These are phyloP conservation scores for Formica aserva DNA, from an alignment of 2,888 invertebrate genomes.

Conservation along the genomic window DNA sequence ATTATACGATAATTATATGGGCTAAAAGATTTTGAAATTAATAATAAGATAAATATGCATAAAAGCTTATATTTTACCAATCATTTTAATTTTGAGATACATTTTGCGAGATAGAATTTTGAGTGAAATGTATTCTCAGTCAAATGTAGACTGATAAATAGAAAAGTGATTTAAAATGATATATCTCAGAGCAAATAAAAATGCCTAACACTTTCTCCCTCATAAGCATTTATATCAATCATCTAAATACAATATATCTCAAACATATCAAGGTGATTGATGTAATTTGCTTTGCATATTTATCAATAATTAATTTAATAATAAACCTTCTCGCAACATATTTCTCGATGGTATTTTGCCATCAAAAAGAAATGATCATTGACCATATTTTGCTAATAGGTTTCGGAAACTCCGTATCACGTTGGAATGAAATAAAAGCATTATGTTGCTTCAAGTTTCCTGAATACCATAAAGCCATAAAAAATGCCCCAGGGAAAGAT, in stretches of 20 bases:
- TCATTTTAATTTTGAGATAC: neutral
- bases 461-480: neutral
- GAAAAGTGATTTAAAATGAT: neutral
- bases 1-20: neutral
- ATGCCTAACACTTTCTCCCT: neutral
- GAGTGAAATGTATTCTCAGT: neutral
- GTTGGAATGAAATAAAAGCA: constrained; percentile 13
- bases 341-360: neutral
- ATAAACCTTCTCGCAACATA: neutral
- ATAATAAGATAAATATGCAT: neutral
- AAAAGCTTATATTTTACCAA: neutral
- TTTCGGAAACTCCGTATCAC: constrained; percentile 24
- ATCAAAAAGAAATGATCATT: neutral
- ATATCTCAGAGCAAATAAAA: neutral
- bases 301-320: constrained; percentile 24
- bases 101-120: neutral
- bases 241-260: constrained; percentile 1
- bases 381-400: neutral
- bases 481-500: constrained; percentile 2
- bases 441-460: constrained; percentile 31
- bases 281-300: neutral
- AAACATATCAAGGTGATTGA: neutral
- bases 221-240: neutral
- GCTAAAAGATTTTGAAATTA: constrained; percentile 16
- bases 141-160: neutral